A percentile compares a stretch with the other conserved stretches of the same genome.
Conservation (phyloP, 64 coral and sea anemone genomes). For the Montipora sp. region DNA sequence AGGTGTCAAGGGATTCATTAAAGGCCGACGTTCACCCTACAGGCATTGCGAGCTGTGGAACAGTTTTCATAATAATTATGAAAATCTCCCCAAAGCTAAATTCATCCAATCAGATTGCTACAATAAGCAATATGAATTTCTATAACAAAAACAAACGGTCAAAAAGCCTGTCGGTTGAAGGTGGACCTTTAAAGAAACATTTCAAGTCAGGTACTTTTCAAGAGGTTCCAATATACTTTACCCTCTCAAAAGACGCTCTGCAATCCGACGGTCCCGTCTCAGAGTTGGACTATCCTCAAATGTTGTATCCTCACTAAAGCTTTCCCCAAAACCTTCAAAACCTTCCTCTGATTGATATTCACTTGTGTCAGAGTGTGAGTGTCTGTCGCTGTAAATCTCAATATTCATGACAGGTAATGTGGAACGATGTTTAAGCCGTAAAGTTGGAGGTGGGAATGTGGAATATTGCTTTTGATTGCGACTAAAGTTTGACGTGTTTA, state of each 20-base stretch:
- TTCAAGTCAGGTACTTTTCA: background rate
- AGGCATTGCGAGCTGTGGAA: no score
- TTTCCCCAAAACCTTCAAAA: slow-evolving; percentile 89
- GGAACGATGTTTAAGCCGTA: slow-evolving; percentile 75
- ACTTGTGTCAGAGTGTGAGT: slow-evolving; percentile 82
- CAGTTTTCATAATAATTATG: no score
- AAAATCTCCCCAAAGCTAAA: no score
- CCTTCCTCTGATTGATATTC: slow-evolving; percentile 99
- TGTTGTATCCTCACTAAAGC: slow-evolving; percentile 87
- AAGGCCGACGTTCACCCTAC: no score
- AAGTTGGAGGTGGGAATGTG: slow-evolving; percentile 87
- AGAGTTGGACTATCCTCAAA: slow-evolving; percentile 77
- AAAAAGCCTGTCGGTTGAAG: no score
- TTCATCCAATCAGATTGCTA: no score
- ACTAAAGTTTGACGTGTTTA: slow-evolving; percentile 70
- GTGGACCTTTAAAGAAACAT: no score
- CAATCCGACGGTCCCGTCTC: slow-evolving; percentile 56
- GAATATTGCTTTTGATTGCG: slow-evolving; percentile 94
- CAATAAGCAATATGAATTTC: no score
- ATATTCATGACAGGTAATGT: slow-evolving; percentile 60
- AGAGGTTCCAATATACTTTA: background rate
- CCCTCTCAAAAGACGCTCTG: slow-evolving; percentile 49
- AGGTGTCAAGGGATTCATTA: no score
- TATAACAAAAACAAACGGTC: no score
- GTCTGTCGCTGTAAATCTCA: slow-evolving; percentile 44